phyloP scores from a whole-genome alignment of 2,888 invertebrate genomes.

The Spilarctia lutea region DNA sequence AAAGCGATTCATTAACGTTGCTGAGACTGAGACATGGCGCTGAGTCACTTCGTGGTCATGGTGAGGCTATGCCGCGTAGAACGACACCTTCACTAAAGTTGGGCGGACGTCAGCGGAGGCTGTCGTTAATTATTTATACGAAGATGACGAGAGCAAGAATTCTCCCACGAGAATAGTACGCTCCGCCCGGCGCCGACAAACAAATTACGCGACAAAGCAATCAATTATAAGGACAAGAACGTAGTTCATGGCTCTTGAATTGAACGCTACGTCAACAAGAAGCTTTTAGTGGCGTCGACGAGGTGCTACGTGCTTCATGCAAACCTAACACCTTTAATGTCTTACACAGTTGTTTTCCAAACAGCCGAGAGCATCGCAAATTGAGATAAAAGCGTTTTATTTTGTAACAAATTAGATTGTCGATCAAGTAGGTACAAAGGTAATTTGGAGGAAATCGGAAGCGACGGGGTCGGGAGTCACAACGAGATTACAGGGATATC shows the following conservation, averaged over 20 bases:
- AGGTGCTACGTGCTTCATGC: conserved; percentile 73
- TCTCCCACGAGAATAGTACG: conserved; percentile 77
- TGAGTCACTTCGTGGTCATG: conserved; percentile 63
- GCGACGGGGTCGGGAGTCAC: conserved; percentile 77
- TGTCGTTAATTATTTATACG: conserved; percentile 81
- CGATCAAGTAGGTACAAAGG: conserved; percentile 74
- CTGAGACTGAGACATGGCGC: conserved; percentile 59
- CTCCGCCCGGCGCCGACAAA: conserved; percentile 76
- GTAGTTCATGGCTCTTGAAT: conserved; percentile 78
- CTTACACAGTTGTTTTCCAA: conserved; percentile 68
- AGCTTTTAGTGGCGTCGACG: conserved; percentile 80
- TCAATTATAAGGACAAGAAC: conserved; percentile 85
- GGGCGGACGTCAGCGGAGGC: conserved; percentile 43
- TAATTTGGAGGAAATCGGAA: conserved; percentile 81
- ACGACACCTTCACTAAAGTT: conserved; percentile 26
- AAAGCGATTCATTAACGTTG: conserved; percentile 63
- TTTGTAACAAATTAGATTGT: conserved; percentile 78
- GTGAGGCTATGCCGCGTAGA: conserved; percentile 19
- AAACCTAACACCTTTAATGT: conserved; percentile 69
- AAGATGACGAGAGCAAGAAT: conserved; percentile 76
- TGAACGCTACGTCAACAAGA: conserved; percentile 85
- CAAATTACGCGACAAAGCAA: conserved; percentile 87
- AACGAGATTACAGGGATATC: conserved; percentile 82
- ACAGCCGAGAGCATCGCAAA: conserved; percentile 57
- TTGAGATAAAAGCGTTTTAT: conserved; percentile 72